These are phyloP conservation scores for Eupithecia insigniata DNA, from an alignment of 2,888 invertebrate genomes.

Conservation along the genomic window DNA sequence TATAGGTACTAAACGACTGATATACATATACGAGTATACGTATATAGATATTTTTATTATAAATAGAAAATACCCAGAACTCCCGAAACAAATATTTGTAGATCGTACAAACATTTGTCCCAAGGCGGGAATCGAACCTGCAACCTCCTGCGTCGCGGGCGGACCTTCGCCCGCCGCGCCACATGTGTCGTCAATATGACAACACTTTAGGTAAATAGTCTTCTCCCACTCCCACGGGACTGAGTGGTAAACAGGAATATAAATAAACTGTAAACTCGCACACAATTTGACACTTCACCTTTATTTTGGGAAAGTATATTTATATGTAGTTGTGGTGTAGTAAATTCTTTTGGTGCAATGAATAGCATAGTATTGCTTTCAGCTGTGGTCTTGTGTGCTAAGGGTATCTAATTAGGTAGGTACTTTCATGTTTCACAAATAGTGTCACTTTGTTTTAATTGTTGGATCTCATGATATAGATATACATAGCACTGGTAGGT, in stretches of 20 bases:
- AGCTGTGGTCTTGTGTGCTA: slow-evolving; percentile 1
- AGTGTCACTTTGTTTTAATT: background rate
- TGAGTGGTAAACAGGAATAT: slow-evolving; percentile 15
- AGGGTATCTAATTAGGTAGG: background rate
- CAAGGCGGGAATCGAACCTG: no score
- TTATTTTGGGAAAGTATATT: slow-evolving; percentile 46
- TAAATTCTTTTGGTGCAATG: slow-evolving; percentile 26
- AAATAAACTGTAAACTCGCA: slow-evolving; percentile 43
- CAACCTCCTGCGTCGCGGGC: no score
- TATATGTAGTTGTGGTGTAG: slow-evolving; percentile 42
- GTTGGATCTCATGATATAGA: background rate
- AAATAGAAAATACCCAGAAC: no score
- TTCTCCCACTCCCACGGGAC: slow-evolving; percentile 25
- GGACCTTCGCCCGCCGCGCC: no score
- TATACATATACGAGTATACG: no score
- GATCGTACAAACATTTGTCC: no score
- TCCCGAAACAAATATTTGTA: no score
- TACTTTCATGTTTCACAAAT: background rate
- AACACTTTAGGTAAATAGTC: slow-evolving; percentile 8
- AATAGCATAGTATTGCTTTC: slow-evolving; percentile 11
- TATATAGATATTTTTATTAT: no score
- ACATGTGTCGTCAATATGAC: no score
- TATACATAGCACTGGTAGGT: background rate
- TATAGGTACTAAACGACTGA: no score
- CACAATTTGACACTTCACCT: slow-evolving; percentile 47